Conservation (phyloP, 1,140 invertebrate species). For the Drosophila pectinifera region DNA sequence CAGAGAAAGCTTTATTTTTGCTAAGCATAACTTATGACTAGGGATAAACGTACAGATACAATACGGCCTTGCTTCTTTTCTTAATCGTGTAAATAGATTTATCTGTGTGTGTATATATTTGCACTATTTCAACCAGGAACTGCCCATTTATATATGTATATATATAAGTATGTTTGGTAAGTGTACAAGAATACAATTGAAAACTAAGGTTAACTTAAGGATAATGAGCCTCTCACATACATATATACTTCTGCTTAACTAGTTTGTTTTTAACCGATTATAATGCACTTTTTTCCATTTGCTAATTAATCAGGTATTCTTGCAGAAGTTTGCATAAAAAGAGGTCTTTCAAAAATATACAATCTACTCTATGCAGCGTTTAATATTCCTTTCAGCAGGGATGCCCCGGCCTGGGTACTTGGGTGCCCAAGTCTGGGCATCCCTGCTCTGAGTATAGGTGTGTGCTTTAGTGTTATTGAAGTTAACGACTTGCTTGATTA, state of each 20-base stretch:
- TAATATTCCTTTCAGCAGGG: background rate
- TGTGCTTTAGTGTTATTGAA: slow-evolving; percentile 9
- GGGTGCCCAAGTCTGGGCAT: background rate
- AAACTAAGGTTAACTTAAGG: slow-evolving; percentile 31
- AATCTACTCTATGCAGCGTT: background rate
- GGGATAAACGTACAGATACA: slow-evolving; percentile 33
- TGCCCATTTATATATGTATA: slow-evolving; percentile 60
- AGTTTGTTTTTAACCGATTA: slow-evolving; percentile 3
- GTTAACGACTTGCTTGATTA: background rate
- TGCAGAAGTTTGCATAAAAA: slow-evolving; percentile 12
- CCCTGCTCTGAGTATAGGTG: slow-evolving; percentile 3
- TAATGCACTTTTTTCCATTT: slow-evolving; percentile 39
- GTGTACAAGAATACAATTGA: slow-evolving; percentile 24
- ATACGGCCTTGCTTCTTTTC: slow-evolving; percentile 22
- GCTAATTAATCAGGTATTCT: slow-evolving; percentile 11
- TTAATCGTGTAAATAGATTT: slow-evolving; percentile 59
- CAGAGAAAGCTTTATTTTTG: slow-evolving; percentile 73
- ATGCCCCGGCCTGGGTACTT: too few relatives aligned
- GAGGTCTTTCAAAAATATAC: slow-evolving; percentile 10
- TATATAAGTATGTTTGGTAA: slow-evolving; percentile 6
- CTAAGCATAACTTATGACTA: slow-evolving; percentile 40
- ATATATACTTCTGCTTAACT: slow-evolving; percentile 7
- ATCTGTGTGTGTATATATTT: slow-evolving; percentile 62
- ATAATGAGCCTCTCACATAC: slow-evolving; percentile 32
- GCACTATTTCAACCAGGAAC: slow-evolving; percentile 80